Evolutionary conservation across 2,888 invertebrate genomes (phyloP).

Genomic region (Cerceris rybyensis): DNA sequence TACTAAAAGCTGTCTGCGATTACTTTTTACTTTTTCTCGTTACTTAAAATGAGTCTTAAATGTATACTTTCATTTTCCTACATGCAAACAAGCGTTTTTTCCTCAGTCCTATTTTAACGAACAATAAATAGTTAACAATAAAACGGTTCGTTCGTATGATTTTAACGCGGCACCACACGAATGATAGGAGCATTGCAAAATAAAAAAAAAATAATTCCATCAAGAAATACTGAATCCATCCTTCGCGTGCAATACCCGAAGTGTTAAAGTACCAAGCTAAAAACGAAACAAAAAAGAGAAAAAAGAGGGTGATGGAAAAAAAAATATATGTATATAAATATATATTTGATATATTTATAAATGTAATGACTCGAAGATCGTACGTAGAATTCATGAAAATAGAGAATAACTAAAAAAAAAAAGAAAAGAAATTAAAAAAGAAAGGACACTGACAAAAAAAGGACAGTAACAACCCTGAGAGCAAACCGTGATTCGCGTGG

Average conservation of each 20-base stretch:
- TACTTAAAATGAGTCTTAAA: constrained; percentile 31
- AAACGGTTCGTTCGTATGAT: background rate
- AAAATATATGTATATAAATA: constrained; percentile 4
- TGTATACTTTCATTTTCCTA: constrained; percentile 3
- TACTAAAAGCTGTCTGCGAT: constrained; percentile 41
- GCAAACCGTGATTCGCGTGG: constrained; percentile 62
- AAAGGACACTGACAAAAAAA: constrained; percentile 38
- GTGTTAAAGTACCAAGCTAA: constrained; percentile 8
- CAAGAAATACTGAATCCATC: constrained; percentile 26
- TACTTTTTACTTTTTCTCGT: constrained; percentile 39
- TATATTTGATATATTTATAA: constrained; percentile 10
- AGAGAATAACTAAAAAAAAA: constrained; percentile 25
- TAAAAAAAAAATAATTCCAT: constrained; percentile 3
- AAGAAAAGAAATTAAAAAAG: constrained; percentile 21
- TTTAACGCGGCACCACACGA: background rate
- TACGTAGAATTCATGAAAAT: background rate
- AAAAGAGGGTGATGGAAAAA: constrained; percentile 3
- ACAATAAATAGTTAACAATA: constrained; percentile 38
- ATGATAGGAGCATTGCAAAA: constrained; percentile 9
- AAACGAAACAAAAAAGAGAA: background rate
- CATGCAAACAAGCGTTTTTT: constrained; percentile 14
- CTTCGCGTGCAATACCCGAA: constrained; percentile 5
- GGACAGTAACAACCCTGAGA: constrained; percentile 77
- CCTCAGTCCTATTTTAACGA: constrained; percentile 27
- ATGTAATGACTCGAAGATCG: constrained; percentile 23